These are phyloP conservation scores for Temnothorax nylanderi DNA, from an alignment of 1,140 invertebrate species.

Conservation along the genomic window DNA sequence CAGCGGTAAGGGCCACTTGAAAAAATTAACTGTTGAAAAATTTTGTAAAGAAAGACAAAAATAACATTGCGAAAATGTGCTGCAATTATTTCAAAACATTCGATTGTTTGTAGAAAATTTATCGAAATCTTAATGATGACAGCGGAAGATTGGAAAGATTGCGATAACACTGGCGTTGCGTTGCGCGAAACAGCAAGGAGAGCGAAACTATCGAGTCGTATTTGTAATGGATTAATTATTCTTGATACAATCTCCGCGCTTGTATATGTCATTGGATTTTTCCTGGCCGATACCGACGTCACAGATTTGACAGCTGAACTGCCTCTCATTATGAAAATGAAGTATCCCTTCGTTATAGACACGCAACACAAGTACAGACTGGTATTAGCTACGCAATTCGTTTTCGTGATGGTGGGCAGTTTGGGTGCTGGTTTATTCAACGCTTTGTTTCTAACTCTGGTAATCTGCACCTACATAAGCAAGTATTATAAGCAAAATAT, in stretches of 20 bases:
- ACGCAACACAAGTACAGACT: conserved; percentile 21
- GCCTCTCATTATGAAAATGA: conserved; percentile 43
- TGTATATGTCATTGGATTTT: conserved; percentile 10
- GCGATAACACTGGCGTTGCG: background rate
- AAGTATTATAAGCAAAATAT: conserved; percentile 31
- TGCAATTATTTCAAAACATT: background rate
- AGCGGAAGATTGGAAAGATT: conserved; percentile 21
- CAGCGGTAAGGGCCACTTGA: conserved; percentile 34
- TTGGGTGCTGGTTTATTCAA: conserved; percentile 42
- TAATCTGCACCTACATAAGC: conserved; percentile 34
- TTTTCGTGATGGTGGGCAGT: conserved; percentile 30
- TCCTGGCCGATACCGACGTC: conserved; percentile 10
- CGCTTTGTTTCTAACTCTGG: conserved; percentile 46
- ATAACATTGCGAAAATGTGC: background rate
- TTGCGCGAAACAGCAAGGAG: background rate
- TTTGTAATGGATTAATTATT: conserved; percentile 57
- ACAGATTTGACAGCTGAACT: conserved; percentile 26
- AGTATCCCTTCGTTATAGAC: conserved; percentile 49
- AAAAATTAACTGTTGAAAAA: background rate
- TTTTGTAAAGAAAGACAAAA: background rate
- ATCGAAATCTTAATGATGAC: conserved; percentile 11
- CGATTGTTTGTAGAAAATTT: conserved; percentile 22
- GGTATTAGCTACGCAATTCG: conserved; percentile 26
- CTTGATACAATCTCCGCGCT: conserved; percentile 19
- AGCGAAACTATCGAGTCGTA: conserved; percentile 16